Percentiles rank a stretch among this genome's conserved stretches.
These are phyloP conservation scores for Pogona vitticeps DNA, from an alignment of 2,113 vertebrate species.

Conservation along the genomic window DNA sequence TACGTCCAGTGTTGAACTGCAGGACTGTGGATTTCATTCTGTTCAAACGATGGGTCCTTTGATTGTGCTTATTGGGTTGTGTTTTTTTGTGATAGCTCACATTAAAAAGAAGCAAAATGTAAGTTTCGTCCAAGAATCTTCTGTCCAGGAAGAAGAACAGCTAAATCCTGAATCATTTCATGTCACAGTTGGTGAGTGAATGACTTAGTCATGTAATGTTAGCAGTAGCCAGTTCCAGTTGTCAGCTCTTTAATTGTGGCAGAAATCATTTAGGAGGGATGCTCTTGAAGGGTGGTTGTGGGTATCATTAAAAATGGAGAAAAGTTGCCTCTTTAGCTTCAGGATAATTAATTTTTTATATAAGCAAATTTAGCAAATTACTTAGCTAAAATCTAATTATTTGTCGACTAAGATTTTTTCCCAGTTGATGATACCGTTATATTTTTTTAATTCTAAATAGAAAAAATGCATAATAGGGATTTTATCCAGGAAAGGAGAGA, in stretches of 20 bases:
- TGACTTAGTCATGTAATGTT: neutral
- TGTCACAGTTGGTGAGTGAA: slow-evolving; percentile 79
- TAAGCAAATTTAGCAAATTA: neutral
- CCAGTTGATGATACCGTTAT: neutral
- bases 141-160: slow-evolving; percentile 66
- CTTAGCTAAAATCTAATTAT: neutral
- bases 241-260: neutral
- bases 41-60: slow-evolving; percentile 83
- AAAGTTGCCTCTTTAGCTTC: neutral
- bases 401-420: neutral
- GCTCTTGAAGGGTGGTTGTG: neutral
- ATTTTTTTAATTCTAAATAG: neutral
- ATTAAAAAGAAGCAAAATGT: slow-evolving; percentile 78
- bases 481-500: neutral
- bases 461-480: neutral
- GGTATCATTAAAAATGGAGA: neutral
- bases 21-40: slow-evolving; percentile 77
- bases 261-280: neutral
- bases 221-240: neutral
- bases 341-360: neutral
- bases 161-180: slow-evolving; percentile 69
- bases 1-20: slow-evolving; percentile 44
- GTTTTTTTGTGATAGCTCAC: slow-evolving; percentile 81
- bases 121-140: slow-evolving; percentile 62
- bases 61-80: slow-evolving; percentile 80